These are phyloP conservation scores for Papilio polytes DNA, from an alignment of 1,140 invertebrate genomes.

Conservation along the genomic window DNA sequence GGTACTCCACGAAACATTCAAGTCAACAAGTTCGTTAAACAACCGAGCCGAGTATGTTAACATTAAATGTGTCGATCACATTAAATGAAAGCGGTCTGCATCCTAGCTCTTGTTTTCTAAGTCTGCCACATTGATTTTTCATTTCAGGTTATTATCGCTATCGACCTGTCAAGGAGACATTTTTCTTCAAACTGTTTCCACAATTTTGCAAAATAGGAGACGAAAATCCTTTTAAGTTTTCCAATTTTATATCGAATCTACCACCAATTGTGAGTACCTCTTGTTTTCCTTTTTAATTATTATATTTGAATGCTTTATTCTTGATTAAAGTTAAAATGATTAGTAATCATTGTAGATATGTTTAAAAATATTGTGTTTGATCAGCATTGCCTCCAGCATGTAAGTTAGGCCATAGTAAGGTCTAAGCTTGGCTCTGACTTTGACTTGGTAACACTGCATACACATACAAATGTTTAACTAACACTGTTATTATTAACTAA, in stretches of 20 bases:
- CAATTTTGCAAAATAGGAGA: slow-evolving; percentile 84
- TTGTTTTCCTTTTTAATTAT: slow-evolving; percentile 18
- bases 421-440: too few relatives aligned
- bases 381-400: too few relatives aligned
- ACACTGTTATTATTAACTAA: background rate
- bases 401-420: too few relatives aligned
- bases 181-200: slow-evolving; percentile 75
- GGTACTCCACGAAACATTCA: background rate
- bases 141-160: slow-evolving; percentile 83
- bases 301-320: background rate
- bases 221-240: slow-evolving; percentile 83
- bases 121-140: slow-evolving; percentile 78
- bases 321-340: too few relatives aligned
- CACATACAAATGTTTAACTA: too few relatives aligned
- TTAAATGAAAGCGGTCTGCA: background rate
- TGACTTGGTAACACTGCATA: too few relatives aligned
- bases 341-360: too few relatives aligned
- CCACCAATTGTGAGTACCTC: slow-evolving; percentile 79
- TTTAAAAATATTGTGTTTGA: too few relatives aligned
- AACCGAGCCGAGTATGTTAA: background rate
- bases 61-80: slow-evolving; percentile 14
- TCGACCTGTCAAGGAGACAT: slow-evolving; percentile 83
- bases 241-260: slow-evolving; percentile 83
- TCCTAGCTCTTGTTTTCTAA: slow-evolving; percentile 50
- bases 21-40: background rate